Conservation (phyloP, 2,888 invertebrate species). For the Xestia c-nigrum region DNA sequence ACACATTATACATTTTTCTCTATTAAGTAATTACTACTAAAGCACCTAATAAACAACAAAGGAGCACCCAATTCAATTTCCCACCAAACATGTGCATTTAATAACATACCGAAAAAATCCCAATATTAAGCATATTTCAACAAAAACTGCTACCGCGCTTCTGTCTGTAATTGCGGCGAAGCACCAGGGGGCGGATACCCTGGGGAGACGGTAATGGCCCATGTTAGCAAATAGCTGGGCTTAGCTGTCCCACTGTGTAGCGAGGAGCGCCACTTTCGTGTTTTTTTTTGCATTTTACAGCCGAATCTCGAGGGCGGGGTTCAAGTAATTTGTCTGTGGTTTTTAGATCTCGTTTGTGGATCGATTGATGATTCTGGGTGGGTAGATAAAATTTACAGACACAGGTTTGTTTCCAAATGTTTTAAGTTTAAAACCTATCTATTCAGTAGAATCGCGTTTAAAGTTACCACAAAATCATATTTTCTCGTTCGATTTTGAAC, state of each 20-base stretch:
- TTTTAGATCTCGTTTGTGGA: neutral
- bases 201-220: constrained; percentile 69
- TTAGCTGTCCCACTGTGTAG: constrained; percentile 52
- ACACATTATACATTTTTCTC: neutral
- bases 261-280: constrained; percentile 38
- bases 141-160: constrained; percentile 65
- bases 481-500: no score
- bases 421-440: no score
- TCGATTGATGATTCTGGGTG: constrained; percentile 5
- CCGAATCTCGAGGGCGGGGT: constrained; percentile 42
- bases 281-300: constrained; percentile 55
- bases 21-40: neutral
- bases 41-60: constrained; percentile 31
- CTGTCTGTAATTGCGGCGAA: constrained; percentile 64
- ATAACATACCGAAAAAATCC: constrained; percentile 50
- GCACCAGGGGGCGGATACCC: constrained; percentile 65
- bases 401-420: neutral
- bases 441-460: no score
- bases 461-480: no score
- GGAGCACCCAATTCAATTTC: constrained; percentile 33
- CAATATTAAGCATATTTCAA: constrained; percentile 57
- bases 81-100: constrained; percentile 61
- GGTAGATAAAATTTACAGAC: neutral
- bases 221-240: constrained; percentile 69
- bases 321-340: constrained; percentile 50